A percentile compares a stretch with the other conserved stretches of the same genome.
These are phyloP conservation scores for Tachina grossa DNA, from an alignment of 2,888 invertebrate genomes.

Conservation along the genomic window DNA sequence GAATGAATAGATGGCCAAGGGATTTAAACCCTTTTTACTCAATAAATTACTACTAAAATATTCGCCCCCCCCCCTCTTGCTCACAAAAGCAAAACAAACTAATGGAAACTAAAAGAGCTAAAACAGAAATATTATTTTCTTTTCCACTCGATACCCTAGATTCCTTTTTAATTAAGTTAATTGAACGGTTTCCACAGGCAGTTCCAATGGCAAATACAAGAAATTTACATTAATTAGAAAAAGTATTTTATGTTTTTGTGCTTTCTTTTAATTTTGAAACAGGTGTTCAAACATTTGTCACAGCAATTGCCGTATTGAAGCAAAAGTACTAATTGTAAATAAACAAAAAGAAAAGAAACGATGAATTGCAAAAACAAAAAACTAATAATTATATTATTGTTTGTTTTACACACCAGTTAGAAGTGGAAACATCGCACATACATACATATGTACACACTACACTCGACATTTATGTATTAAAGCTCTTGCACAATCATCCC, in stretches of 20 bases:
- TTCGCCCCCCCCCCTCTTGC: not conserved
- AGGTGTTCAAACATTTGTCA: slow-evolving; percentile 66
- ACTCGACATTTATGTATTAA: slow-evolving; percentile 43
- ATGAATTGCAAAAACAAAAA: slow-evolving; percentile 55
- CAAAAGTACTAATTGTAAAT: slow-evolving; percentile 1
- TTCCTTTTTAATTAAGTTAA: slow-evolving; percentile 82
- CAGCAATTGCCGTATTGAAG: slow-evolving; percentile 20
- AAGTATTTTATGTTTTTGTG: not conserved
- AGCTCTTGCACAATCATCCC: slow-evolving; percentile 51
- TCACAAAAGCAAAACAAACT: not conserved
- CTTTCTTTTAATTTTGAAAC: slow-evolving; percentile 39
- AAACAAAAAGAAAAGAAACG: slow-evolving; percentile 31
- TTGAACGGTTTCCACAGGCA: slow-evolving; percentile 75
- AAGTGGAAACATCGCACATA: slow-evolving; percentile 30
- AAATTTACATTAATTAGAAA: slow-evolving; percentile 49
- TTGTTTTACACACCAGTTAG: slow-evolving; percentile 22
- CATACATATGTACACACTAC: not conserved
- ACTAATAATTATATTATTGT: slow-evolving; percentile 54
- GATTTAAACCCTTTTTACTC: slow-evolving; percentile 30
- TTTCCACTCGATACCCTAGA: slow-evolving; percentile 11
- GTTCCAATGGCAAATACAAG: slow-evolving; percentile 56
- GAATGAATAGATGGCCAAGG: slow-evolving; percentile 74
- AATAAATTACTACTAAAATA: slow-evolving; percentile 17
- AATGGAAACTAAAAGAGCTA: slow-evolving; percentile 4
- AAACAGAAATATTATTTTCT: not conserved